Percentiles rank a stretch among this genome's conserved stretches.
Evolutionary conservation across 2,888 invertebrate species (phyloP).

Genomic region (Protonemura montana): DNA sequence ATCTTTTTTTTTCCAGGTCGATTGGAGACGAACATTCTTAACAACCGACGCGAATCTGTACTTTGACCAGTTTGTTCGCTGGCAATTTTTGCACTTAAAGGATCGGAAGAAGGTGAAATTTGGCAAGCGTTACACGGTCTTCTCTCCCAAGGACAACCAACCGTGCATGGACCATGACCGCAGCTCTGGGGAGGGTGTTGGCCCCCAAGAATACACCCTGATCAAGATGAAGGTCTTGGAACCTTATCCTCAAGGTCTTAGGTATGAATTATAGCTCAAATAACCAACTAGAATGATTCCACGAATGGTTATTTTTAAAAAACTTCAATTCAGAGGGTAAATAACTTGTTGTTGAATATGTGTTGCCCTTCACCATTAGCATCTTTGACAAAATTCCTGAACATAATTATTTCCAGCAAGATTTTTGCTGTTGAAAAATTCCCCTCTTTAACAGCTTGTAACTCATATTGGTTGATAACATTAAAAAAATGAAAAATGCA

Average conservation of each 20-base stretch:
- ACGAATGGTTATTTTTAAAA: no score
- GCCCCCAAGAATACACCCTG: slow-evolving; percentile 96
- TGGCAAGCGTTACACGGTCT: slow-evolving; percentile 97
- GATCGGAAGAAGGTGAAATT: slow-evolving; percentile 90
- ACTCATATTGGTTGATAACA: no score
- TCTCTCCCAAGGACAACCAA: slow-evolving; percentile 94
- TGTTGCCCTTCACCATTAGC: no score
- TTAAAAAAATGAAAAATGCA: no score
- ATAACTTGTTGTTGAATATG: no score
- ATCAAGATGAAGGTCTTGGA: slow-evolving; percentile 88
- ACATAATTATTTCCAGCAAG: no score
- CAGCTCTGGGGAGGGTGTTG: slow-evolving; percentile 94
- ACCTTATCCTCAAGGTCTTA: slow-evolving; percentile 75
- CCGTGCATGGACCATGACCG: slow-evolving; percentile 99
- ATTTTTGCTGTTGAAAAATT: no score
- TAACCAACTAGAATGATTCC: no score
- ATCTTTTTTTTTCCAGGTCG: slow-evolving; percentile 68
- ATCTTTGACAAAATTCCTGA: no score
- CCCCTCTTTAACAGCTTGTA: no score
- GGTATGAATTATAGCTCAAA: slow-evolving; percentile 63
- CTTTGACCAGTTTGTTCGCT: slow-evolving; percentile 96
- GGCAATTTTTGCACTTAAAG: slow-evolving; percentile 92
- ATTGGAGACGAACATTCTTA: slow-evolving; percentile 98
- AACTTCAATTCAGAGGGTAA: no score
- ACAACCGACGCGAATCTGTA: slow-evolving; percentile 98